Conservation (phyloP, 1,140 invertebrate genomes). For the Drosophila parvula region DNA sequence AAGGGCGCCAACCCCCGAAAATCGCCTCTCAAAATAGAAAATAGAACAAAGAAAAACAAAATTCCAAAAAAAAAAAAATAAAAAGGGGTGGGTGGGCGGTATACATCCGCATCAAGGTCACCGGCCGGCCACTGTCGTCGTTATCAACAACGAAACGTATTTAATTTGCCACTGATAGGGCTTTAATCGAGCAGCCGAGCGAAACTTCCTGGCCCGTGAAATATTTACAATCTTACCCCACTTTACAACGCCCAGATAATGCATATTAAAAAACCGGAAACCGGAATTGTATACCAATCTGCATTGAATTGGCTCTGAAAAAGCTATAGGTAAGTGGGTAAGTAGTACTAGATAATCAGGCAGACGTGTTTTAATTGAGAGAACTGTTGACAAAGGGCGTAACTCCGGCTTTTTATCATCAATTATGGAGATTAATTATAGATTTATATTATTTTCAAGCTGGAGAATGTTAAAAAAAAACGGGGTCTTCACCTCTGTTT, state of each 20-base stretch:
- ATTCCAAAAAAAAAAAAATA: neutral
- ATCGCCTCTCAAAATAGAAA: neutral
- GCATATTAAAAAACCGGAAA: constrained; percentile 4
- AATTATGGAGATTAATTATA: neutral
- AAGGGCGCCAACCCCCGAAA: neutral
- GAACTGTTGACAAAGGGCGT: neutral
- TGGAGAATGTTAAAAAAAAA: neutral
- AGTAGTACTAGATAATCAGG: neutral
- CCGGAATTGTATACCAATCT: constrained; percentile 5
- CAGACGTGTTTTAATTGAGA: neutral
- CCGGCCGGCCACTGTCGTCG: neutral
- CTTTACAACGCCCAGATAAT: neutral
- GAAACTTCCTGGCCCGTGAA: constrained; percentile 11
- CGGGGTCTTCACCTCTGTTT: neutral
- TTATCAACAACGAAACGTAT: constrained; percentile 8
- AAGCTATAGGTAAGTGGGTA: neutral
- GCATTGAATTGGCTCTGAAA: too few relatives aligned
- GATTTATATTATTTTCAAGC: neutral
- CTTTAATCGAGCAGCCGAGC: constrained; percentile 14
- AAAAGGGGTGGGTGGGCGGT: neutral
- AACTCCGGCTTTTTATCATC: neutral
- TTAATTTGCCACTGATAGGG: constrained; percentile 9
- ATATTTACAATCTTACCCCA: constrained; percentile 6
- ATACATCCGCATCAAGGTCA: constrained; percentile 18
- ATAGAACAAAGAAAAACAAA: neutral